Conservation (phyloP, 2,797 vertebrate genomes). For the Masticophis lateralis region DNA sequence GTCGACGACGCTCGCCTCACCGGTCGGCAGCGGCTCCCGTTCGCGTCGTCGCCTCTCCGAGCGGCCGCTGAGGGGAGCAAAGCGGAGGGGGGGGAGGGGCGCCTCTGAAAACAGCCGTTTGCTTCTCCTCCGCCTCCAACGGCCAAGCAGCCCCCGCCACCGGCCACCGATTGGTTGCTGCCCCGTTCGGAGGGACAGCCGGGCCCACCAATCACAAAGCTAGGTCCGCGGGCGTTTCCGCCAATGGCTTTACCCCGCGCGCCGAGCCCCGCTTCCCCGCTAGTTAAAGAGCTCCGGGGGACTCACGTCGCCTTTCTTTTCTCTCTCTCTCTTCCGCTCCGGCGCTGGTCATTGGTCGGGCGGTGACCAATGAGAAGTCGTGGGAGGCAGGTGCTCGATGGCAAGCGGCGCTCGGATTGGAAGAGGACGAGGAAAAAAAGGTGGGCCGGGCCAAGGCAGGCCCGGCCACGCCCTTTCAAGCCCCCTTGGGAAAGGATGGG, state of each 20-base stretch:
- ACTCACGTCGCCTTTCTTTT: neutral
- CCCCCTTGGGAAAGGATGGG: neutral
- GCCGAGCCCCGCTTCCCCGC: conserved; percentile 30
- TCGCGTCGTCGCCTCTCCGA: conserved; percentile 26
- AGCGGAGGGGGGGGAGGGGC: neutral
- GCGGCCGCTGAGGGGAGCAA: conserved; percentile 15
- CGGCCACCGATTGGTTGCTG: neutral
- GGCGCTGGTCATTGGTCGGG: neutral
- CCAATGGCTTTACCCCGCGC: neutral
- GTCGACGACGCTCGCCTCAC: neutral
- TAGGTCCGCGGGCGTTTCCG: neutral
- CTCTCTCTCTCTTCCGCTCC: neutral
- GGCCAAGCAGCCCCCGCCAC: neutral
- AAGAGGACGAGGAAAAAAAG: no score
- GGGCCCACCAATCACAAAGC: neutral
- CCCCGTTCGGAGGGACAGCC: neutral
- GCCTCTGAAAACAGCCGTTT: neutral
- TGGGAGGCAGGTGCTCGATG: no score
- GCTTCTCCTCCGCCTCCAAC: conserved; percentile 17
- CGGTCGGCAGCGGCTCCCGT: neutral
- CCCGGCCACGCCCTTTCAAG: neutral
- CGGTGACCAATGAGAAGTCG: neutral
- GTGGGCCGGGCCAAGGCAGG: neutral
- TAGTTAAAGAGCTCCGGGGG: neutral
- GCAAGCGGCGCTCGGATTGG: neutral